phyloP scores from a whole-genome alignment of 2,888 invertebrate species.

The Trissoscelio sp. region DNA sequence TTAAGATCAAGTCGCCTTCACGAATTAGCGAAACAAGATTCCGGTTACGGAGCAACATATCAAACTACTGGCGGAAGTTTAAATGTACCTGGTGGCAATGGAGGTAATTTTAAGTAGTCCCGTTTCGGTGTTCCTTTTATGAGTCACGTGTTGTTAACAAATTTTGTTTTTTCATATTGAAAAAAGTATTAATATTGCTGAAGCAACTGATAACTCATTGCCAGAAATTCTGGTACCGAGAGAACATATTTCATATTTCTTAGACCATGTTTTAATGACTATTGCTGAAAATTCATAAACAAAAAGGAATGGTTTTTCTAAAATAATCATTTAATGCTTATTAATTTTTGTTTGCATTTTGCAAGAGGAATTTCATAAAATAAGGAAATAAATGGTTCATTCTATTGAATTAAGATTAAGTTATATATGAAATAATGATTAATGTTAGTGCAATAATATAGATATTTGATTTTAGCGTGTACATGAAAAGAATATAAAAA shows the following conservation, averaged over 20 bases:
- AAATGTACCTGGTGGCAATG: constrained; percentile 86
- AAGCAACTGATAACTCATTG: constrained; percentile 18
- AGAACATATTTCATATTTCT: no score
- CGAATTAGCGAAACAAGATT: constrained; percentile 89
- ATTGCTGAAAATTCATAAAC: constrained; percentile 32
- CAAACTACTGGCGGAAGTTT: constrained; percentile 88
- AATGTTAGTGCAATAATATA: no score
- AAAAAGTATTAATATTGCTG: constrained; percentile 4
- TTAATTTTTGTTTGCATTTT: background rate
- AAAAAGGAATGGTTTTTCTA: background rate
- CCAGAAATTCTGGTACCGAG: constrained; percentile 27
- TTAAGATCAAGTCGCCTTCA: constrained; percentile 92
- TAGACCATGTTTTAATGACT: background rate
- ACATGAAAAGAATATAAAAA: no score
- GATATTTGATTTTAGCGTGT: no score
- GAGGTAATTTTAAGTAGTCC: constrained; percentile 72
- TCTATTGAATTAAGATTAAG: no score
- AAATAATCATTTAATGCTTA: no score
- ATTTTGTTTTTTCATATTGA: constrained; percentile 59
- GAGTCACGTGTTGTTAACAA: constrained; percentile 26
- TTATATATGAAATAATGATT: no score
- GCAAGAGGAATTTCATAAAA: constrained; percentile 9
- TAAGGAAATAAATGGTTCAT: background rate
- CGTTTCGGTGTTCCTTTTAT: constrained; percentile 34
- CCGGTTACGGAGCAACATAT: constrained; percentile 90